Evolutionary conservation across 2,113 vertebrate genomes (phyloP).

Genomic region (Callopanchax toddi): DNA sequence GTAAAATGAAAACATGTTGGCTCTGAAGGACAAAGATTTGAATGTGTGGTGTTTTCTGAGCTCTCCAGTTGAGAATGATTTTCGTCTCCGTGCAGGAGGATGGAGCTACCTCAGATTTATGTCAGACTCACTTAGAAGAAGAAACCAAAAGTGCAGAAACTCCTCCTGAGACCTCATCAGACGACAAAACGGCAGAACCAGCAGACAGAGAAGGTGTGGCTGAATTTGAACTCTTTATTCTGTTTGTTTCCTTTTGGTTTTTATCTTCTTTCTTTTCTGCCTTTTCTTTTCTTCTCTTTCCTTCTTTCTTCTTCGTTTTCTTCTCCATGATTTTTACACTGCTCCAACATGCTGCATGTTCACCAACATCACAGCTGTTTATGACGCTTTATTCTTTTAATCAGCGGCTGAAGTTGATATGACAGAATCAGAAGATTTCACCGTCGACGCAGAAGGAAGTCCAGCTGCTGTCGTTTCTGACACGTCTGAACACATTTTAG

Average conservation of each 20-base stretch:
- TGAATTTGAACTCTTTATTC: neutral
- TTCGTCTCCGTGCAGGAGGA: conserved; percentile 32
- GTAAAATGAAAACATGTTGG: neutral
- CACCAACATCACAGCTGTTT: neutral
- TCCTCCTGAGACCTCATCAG: conserved; percentile 12
- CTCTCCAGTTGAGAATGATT: neutral
- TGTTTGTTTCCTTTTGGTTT: too few species aligned
- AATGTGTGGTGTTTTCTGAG: neutral
- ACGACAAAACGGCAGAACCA: conserved; percentile 3
- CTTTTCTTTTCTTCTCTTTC: too few species aligned
- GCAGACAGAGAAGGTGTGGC: conserved; percentile 24
- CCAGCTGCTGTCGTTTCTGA: neutral
- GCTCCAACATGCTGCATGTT: too few species aligned
- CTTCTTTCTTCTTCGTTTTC: too few species aligned
- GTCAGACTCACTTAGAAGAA: conserved; percentile 20
- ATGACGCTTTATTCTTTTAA: neutral
- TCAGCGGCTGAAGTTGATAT: conserved; percentile 19
- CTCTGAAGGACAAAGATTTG: too few species aligned
- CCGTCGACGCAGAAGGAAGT: neutral
- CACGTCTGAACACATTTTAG: neutral
- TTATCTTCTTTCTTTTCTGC: too few species aligned
- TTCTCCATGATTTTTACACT: too few species aligned
- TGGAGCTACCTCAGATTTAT: neutral
- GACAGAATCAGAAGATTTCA: conserved; percentile 12
- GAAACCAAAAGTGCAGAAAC: conserved; percentile 11